Conservation (phyloP, 2,888 invertebrate genomes). For the Cantharis rufa region DNA sequence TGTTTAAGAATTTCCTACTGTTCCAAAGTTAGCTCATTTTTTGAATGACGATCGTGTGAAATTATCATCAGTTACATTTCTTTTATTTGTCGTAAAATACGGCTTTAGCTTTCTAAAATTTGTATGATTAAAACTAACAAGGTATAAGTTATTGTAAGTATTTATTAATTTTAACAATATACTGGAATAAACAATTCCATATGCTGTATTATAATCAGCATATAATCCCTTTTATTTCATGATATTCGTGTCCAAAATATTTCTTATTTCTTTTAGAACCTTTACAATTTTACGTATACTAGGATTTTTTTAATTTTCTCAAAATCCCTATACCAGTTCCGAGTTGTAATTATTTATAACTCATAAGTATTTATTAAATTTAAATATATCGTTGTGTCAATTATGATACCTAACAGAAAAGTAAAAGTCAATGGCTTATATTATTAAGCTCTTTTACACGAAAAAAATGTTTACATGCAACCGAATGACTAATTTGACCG, state of each 20-base stretch:
- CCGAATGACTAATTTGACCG: no score
- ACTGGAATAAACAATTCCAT: not conserved
- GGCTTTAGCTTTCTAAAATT: not conserved
- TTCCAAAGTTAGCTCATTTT: not conserved
- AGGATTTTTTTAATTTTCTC: not conserved
- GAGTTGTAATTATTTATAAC: not conserved
- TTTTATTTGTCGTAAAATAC: not conserved
- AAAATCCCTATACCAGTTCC: not conserved
- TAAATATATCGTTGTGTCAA: not conserved
- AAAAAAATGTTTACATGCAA: not conserved
- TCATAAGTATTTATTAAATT: not conserved
- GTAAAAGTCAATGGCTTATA: not conserved
- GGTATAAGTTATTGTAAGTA: not conserved
- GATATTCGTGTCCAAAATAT: not conserved
- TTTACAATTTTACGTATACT: not conserved
- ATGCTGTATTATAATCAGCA: not conserved
- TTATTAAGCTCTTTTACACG: no score
- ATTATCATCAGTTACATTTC: not conserved
- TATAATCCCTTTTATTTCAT: not conserved
- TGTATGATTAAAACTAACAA: not conserved
- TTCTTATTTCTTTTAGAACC: not conserved
- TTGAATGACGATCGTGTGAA: not conserved
- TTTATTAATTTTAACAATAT: not conserved
- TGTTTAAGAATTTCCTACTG: not conserved
- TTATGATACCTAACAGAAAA: not conserved